A percentile compares a stretch with the other conserved stretches of the same genome.
These are phyloP conservation scores for Dascillus cervinus DNA, from an alignment of 2,888 invertebrate genomes.

Conservation along the genomic window DNA sequence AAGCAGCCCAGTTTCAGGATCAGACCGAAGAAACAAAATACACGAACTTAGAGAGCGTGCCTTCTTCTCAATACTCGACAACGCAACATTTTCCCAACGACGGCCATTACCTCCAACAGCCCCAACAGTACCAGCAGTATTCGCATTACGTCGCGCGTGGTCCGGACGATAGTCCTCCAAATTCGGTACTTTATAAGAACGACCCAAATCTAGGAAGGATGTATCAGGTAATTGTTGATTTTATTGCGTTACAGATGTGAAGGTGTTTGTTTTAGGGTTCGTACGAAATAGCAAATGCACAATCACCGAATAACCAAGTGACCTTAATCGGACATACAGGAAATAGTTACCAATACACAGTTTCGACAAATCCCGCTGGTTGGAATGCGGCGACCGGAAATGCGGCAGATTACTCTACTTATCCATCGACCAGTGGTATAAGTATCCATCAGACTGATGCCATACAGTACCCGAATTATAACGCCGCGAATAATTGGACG, in stretches of 20 bases:
- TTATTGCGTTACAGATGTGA: constrained; percentile 41
- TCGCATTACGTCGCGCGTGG: constrained; percentile 15
- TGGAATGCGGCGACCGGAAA: constrained; percentile 16
- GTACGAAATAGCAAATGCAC: constrained; percentile 47
- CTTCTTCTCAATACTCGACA: constrained; percentile 42
- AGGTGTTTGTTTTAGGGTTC: too few species aligned
- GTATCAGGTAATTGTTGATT: constrained; percentile 28
- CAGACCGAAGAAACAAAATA: constrained; percentile 33
- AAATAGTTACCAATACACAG: constrained; percentile 46
- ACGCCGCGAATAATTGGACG: constrained; percentile 6
- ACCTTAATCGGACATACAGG: constrained; percentile 47
- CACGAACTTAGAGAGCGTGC: constrained; percentile 58
- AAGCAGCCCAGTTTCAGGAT: constrained; percentile 10
- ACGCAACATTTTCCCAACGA: constrained; percentile 18
- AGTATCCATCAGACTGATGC: constrained; percentile 8
- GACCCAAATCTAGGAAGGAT: constrained; percentile 60
- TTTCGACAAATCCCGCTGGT: constrained; percentile 20
- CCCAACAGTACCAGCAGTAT: constrained; percentile 29
- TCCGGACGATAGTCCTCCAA: constrained; percentile 45
- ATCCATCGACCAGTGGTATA: constrained; percentile 10
- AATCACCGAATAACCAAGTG: constrained; percentile 50
- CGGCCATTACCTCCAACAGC: constrained; percentile 25
- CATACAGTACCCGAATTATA: constrained; percentile 9
- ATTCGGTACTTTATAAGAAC: constrained; percentile 52
- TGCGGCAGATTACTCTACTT: constrained; percentile 9